Percentiles rank a stretch among this genome's conserved stretches.
Conservation (phyloP, 2,113 vertebrate genomes). For the Pelodiscus sinensis region DNA sequence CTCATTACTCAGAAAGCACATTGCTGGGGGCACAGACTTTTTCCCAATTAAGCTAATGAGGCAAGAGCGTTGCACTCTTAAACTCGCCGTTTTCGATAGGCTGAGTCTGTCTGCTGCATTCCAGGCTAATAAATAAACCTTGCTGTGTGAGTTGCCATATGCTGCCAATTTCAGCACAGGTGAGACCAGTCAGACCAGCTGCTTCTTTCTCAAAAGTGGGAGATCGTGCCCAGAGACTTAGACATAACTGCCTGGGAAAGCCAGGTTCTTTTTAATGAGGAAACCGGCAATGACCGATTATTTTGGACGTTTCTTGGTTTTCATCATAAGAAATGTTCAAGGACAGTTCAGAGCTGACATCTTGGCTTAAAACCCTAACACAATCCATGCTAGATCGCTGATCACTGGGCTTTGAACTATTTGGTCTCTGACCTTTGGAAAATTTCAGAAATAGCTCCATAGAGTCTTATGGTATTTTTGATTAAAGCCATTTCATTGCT, state of each 20-base stretch:
- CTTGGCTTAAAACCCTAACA: background rate
- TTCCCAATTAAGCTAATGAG: background rate
- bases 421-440: conserved; percentile 28
- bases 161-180: background rate
- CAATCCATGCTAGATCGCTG: background rate
- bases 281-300: background rate
- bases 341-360: background rate
- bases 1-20: background rate
- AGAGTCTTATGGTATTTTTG: background rate
- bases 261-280: background rate
- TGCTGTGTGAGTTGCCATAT: background rate
- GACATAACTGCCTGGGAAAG: background rate
- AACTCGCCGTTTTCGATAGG: background rate
- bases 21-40: background rate
- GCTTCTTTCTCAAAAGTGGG: background rate
- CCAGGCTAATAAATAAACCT: background rate
- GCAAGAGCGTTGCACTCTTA: background rate
- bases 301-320: background rate
- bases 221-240: background rate
- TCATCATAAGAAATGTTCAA: background rate
- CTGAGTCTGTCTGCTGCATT: background rate
- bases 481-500: background rate
- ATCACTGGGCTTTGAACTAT: background rate
- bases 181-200: background rate
- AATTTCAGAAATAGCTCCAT: background rate